Conservation (phyloP, 2,113 vertebrate genomes). For the Aphyosemion australe region DNA sequence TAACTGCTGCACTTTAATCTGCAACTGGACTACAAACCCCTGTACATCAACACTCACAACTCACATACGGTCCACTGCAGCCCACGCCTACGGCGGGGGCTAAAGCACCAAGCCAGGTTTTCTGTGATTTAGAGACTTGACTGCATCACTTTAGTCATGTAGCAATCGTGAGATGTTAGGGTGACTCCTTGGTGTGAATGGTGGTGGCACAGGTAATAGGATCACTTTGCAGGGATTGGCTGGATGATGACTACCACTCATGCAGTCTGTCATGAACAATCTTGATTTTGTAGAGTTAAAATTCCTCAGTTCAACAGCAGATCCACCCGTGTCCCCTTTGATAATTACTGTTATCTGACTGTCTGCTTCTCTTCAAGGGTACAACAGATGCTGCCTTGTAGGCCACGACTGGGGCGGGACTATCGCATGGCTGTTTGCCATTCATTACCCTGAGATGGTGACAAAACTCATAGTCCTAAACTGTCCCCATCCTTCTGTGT, state of each 20-base stretch:
- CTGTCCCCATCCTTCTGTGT: constrained; percentile 93
- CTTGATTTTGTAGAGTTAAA: too few relatives aligned
- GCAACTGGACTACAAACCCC: background rate
- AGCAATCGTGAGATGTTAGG: too few relatives aligned
- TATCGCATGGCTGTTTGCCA: constrained; percentile 94
- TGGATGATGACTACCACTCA: constrained; percentile 32
- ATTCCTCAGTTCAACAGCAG: too few relatives aligned
- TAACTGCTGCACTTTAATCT: constrained; percentile 17
- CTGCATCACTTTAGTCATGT: too few relatives aligned
- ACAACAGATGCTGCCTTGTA: constrained; percentile 94
- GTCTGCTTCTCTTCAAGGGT: constrained; percentile 79
- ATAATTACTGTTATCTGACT: background rate
- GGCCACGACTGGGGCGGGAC: constrained; percentile 98
- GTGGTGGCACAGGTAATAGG: background rate
- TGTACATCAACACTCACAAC: background rate
- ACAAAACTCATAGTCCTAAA: constrained; percentile 94
- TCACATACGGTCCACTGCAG: background rate
- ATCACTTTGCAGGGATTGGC: constrained; percentile 22
- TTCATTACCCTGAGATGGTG: constrained; percentile 97
- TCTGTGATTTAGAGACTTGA: too few relatives aligned
- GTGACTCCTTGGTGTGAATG: too few relatives aligned
- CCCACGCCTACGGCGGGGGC: background rate
- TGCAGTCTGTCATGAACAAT: constrained; percentile 20
- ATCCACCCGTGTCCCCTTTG: too few relatives aligned
- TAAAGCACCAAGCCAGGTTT: too few relatives aligned